These are phyloP conservation scores for Pungitius pungitius DNA, from an alignment of 2,113 vertebrate species.

Conservation along the genomic window DNA sequence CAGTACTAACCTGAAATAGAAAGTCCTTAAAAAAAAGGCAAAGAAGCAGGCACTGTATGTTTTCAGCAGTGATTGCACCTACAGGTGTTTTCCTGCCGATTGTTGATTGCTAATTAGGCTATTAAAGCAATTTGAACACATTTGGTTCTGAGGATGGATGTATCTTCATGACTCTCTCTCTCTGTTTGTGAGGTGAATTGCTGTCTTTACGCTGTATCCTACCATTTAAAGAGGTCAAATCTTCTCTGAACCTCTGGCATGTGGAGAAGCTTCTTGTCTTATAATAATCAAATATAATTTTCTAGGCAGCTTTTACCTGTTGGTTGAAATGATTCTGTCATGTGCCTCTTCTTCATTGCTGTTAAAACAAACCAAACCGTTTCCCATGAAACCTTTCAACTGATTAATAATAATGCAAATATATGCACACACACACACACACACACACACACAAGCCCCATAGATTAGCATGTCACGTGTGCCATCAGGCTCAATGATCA, in stretches of 20 bases:
- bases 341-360: too few species aligned
- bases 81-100: conserved; percentile 24
- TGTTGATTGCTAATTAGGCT: conserved; percentile 51
- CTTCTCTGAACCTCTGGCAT: background rate
- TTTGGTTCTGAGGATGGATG: background rate
- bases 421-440: background rate
- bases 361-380: background rate
- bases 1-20: background rate
- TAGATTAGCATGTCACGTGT: background rate
- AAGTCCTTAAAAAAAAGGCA: conserved; percentile 8
- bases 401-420: background rate
- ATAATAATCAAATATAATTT: background rate
- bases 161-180: background rate
- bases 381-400: background rate
- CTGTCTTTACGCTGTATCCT: background rate
- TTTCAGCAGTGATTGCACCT: conserved; percentile 15
- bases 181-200: background rate
- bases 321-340: too few species aligned
- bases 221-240: background rate
- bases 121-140: conserved; percentile 6
- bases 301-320: conserved; percentile 28
- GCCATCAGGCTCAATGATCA: background rate
- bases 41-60: background rate
- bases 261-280: background rate
- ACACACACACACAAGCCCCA: background rate